phyloP scores from a whole-genome alignment of 2,888 invertebrate genomes.

The Heliconius charithonia region DNA sequence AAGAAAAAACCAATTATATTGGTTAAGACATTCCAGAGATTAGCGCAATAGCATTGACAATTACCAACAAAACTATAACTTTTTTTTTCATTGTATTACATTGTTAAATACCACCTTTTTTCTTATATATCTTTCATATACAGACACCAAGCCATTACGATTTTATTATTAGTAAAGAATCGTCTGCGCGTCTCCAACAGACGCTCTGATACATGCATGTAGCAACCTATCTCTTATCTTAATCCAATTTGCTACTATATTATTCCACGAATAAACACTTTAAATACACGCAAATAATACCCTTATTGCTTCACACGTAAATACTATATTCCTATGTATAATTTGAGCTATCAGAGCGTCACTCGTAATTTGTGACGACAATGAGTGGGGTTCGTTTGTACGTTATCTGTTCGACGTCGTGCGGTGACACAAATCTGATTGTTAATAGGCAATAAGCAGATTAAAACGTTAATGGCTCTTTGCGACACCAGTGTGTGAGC shows the following conservation, averaged over 20 bases:
- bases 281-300: not conserved
- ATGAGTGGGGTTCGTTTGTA: slow-evolving; percentile 39
- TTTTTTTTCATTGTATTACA: too few species aligned
- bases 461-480: slow-evolving; percentile 38
- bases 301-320: not conserved
- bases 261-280: slow-evolving; percentile 5
- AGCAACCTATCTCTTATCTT: slow-evolving; percentile 41
- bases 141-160: too few species aligned
- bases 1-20: too few species aligned
- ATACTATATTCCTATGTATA: not conserved
- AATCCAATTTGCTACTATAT: slow-evolving; percentile 42
- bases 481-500: not conserved
- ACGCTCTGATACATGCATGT: slow-evolving; percentile 26
- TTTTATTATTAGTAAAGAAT: not conserved
- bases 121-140: too few species aligned
- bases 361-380: slow-evolving; percentile 37
- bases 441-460: slow-evolving; percentile 51
- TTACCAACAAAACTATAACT: too few species aligned
- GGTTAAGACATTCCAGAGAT: too few species aligned
- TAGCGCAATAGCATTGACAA: too few species aligned
- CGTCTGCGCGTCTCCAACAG: slow-evolving; percentile 29
- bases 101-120: too few species aligned
- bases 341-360: not conserved
- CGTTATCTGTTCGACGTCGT: slow-evolving; percentile 50
- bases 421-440: slow-evolving; percentile 48